Evolutionary conservation across 1,140 invertebrate species (phyloP), one percentile per base, ranked within the genome.

Genomic region (Oedothorax gibbosus): DNA sequence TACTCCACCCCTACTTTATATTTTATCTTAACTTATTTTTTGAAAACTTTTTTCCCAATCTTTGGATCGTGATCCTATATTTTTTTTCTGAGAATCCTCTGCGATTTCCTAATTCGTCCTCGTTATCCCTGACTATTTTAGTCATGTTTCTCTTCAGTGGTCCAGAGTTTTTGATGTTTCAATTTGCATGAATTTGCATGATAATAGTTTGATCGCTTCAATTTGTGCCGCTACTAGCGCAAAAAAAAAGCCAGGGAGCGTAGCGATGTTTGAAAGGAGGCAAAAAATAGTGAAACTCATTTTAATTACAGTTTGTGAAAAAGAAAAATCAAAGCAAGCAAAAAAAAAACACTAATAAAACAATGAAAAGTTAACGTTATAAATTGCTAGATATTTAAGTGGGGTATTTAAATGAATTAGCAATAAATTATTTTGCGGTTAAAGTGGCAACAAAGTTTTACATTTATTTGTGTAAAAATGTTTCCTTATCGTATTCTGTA

Each of bases 101-200:
- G 54, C 49, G 54, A 81, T 10, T 71, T 35, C 49, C 15, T 82
- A 82, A 82, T 82, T 82, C 69, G 54, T 73, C 53, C 35, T 56
- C 69, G 69, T 82, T 82, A 82, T 53, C 60, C 73, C 54, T 66
- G 18, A 82, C 80, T 73, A 64, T 71, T 69, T 82, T 82, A 73
- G 80, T 72, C 80, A 82, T 82, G 80, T 82, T 82, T 82, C 80
- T 82, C 51, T 64, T 73, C 68, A 57, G 68, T 73, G 80, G 35
- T 71, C 68, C 64, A 82, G 80, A 64, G 69, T 82, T 82, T 82
- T 82, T 82, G 80, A 82, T 82, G 80, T 82, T 82, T 82, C 80
- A 82, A 82, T 82, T 82, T 82, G 80, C 80, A 82, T 82, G 80
- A 72, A 82, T 82, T 82, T 82, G 80, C 80, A 82, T 82, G 73